Evolutionary conservation across 2,797 vertebrate species (phyloP).

Genomic region (Danio aesculapii): DNA sequence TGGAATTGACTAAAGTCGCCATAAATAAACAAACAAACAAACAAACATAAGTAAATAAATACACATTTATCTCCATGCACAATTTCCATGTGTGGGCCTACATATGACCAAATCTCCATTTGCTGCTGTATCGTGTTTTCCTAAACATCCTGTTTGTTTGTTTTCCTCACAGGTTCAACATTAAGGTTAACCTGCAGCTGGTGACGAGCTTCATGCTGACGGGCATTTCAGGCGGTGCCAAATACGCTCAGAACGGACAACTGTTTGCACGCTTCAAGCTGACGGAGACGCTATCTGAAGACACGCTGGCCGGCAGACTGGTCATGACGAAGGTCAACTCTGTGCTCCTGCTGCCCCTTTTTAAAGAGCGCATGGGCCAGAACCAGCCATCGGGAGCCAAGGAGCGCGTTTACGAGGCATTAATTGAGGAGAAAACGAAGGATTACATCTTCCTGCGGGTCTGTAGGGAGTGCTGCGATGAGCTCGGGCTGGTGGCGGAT

Average conservation of each 20-base stretch:
- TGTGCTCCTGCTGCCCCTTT: slow-evolving; percentile 92
- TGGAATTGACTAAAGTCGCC: no score
- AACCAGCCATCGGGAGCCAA: slow-evolving; percentile 90
- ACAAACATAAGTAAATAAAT: no score
- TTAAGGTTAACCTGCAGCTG: slow-evolving; percentile 98
- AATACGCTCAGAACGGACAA: slow-evolving; percentile 97
- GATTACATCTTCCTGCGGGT: slow-evolving; percentile 98
- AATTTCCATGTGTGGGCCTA: no score
- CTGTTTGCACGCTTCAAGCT: slow-evolving; percentile 98
- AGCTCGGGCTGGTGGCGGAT: slow-evolving; percentile 91
- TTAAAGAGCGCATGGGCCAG: slow-evolving; percentile 86
- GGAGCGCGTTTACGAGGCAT: slow-evolving; percentile 96
- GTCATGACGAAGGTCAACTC: slow-evolving; percentile 99
- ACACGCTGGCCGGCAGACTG: slow-evolving; percentile 95
- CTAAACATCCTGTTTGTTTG: neutral
- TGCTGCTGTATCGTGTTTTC: neutral
- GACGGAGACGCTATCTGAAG: slow-evolving; percentile 97
- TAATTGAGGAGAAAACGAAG: slow-evolving; percentile 99
- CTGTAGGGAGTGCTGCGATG: slow-evolving; percentile 95
- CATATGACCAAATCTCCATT: no score
- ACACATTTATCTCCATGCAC: no score
- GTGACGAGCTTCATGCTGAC: slow-evolving; percentile 99
- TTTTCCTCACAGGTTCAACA: slow-evolving; percentile 89
- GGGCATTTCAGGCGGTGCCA: slow-evolving; percentile 96
- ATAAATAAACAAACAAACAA: no score